Base-by-base conservation (phyloP, 1,140 invertebrate species). In the Aethina tumida region DNA sequence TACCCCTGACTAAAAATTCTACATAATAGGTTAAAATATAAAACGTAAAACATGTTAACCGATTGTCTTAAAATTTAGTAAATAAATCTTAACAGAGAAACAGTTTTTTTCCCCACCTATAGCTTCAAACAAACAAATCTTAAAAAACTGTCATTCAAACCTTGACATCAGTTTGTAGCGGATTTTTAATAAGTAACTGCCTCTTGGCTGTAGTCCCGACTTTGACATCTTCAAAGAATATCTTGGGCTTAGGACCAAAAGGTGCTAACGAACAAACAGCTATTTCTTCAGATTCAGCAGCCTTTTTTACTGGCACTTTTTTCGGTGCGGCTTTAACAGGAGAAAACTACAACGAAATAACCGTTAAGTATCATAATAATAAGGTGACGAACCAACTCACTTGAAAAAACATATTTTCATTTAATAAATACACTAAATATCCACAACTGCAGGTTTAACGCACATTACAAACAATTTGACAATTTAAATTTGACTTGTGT, bases 161-260 rank as follows among this genome's bases (percentile, higher is more conserved):
- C 68, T 69, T 62, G 50, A 74, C 66, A 21, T 65, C 48, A 27
- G 65, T 53, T 46, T 67, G 60, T 30, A 64, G 63, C 13, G 74
- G 73, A 57, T 79, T 79, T 25, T 63, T 53, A n/a, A 79, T 53
- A 45, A 70, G 62, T 34, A 79, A 56, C 39, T 59, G 53, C 43
- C 66, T 66, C 27, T 58, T 62, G 30, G 65, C 63, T 15, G 64
- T 60, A 25, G 65, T 62, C 16, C 71, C 71, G 35, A 78, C 58
- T 14, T 64, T 55, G 35, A 77, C 68, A 67, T 77, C 69, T 44
- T 78, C 71, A 53, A 79, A 78, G 25, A 68, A 59, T 7, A 79
- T 66, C 64, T 74, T 72, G 4, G 74, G 69, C 45, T 68, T 70
- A 31, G 63, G 59, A 8, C 68, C 70, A 62, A 79, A 79, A 5